Conservation (phyloP, 2,797 vertebrate genomes). For the Paratrypauchen microcephalus region DNA sequence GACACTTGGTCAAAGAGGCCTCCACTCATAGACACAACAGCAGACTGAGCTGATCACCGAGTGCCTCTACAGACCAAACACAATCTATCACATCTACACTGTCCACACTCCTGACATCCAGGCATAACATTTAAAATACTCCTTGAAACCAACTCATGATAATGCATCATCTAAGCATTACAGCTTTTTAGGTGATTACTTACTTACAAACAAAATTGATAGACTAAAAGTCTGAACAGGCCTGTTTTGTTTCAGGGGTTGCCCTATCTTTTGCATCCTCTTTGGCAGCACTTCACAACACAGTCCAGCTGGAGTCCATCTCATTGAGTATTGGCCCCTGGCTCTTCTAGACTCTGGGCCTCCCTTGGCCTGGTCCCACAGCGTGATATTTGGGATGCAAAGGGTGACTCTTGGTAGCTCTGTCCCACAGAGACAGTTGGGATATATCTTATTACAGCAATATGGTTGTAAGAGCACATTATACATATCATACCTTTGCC, state of each 20-base stretch:
- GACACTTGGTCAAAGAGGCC: constrained; percentile 29
- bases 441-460: neutral
- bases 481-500: neutral
- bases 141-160: neutral
- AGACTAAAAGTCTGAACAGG: neutral
- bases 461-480: constrained; percentile 23
- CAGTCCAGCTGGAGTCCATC: constrained; percentile 4
- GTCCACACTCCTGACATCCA: neutral
- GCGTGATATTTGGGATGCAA: neutral
- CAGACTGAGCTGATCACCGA: constrained; percentile 20
- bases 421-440: neutral
- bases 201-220: neutral
- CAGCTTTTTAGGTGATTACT: neutral
- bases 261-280: neutral
- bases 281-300: neutral
- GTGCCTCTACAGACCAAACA: constrained; percentile 59
- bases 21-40: constrained; percentile 63
- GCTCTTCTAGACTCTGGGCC: neutral
- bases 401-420: constrained; percentile 1
- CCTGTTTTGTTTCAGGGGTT: neutral
- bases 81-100: constrained; percentile 39
- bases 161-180: no score
- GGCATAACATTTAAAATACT: neutral
- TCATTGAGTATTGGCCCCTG: neutral
- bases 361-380: neutral